These are phyloP conservation scores for Neosilurus hyrtlii DNA, from an alignment of 2,797 vertebrate genomes.

Conservation along the genomic window DNA sequence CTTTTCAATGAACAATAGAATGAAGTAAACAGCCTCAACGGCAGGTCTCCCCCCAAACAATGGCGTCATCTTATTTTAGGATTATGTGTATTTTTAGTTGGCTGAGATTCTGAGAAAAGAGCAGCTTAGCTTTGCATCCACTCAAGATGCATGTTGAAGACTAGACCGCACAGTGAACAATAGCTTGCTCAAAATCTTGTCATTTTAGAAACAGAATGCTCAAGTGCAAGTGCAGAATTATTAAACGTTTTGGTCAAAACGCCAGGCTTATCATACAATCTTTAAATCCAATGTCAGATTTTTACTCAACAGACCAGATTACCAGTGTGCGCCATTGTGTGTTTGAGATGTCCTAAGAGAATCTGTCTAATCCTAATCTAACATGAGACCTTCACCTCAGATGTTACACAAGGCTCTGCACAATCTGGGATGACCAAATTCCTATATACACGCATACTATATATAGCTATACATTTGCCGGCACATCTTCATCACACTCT, in stretches of 20 bases:
- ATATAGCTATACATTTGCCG: too few relatives aligned
- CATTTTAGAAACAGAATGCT: conserved; percentile 4
- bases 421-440: neutral
- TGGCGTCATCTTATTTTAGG: conserved; percentile 51
- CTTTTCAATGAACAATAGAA: conserved; percentile 54
- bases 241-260: neutral
- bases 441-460: neutral
- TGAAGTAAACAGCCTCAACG: conserved; percentile 34
- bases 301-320: neutral
- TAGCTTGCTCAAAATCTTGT: neutral
- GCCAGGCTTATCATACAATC: neutral
- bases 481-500: too few relatives aligned
- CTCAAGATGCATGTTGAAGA: too few relatives aligned
- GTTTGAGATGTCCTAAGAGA: neutral
- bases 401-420: neutral
- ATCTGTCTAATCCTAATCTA: neutral
- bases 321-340: neutral
- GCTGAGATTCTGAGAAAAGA: neutral
- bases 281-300: neutral
- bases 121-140: neutral
- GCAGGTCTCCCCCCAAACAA: conserved; percentile 40
- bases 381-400: neutral
- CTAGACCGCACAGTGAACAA: neutral
- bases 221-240: neutral
- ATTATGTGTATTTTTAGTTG: neutral